phyloP scores from a whole-genome alignment of 2,888 invertebrate genomes.

The Catocala sponsa region DNA sequence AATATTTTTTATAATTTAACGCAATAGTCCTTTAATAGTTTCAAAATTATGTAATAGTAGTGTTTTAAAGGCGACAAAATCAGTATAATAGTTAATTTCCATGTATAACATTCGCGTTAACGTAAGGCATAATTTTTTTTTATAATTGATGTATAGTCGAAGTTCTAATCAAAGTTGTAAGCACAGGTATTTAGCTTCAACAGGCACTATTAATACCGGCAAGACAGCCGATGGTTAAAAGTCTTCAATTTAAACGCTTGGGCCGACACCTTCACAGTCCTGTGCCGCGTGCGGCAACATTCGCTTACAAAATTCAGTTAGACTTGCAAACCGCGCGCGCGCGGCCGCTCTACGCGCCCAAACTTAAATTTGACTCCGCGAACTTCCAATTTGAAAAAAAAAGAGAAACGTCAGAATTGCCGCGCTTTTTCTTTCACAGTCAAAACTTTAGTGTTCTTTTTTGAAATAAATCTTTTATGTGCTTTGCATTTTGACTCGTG shows the following conservation, averaged over 20 bases:
- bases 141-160: no score
- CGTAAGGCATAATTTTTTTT: no score
- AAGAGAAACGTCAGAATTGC: slow-evolving; percentile 50
- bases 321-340: slow-evolving; percentile 82
- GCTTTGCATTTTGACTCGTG: slow-evolving; percentile 62
- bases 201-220: slow-evolving; percentile 47
- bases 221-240: slow-evolving; percentile 45
- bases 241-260: slow-evolving; percentile 62
- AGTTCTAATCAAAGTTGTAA: slow-evolving; percentile 10
- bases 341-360: slow-evolving; percentile 80
- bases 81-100: no score
- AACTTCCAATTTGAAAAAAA: slow-evolving; percentile 62
- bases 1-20: no score
- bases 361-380: slow-evolving; percentile 76
- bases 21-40: no score
- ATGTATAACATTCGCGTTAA: no score
- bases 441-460: slow-evolving; percentile 42
- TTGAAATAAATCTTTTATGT: slow-evolving; percentile 53
- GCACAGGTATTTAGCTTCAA: slow-evolving; percentile 35
- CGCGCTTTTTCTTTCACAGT: slow-evolving; percentile 46
- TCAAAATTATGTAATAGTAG: no score
- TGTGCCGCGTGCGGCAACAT: slow-evolving; percentile 71
- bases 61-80: no score
- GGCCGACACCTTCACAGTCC: slow-evolving; percentile 79
- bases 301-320: slow-evolving; percentile 84